These are phyloP conservation scores for Pachypeltis micranthus DNA, from an alignment of 1,140 invertebrate species.

Conservation along the genomic window DNA sequence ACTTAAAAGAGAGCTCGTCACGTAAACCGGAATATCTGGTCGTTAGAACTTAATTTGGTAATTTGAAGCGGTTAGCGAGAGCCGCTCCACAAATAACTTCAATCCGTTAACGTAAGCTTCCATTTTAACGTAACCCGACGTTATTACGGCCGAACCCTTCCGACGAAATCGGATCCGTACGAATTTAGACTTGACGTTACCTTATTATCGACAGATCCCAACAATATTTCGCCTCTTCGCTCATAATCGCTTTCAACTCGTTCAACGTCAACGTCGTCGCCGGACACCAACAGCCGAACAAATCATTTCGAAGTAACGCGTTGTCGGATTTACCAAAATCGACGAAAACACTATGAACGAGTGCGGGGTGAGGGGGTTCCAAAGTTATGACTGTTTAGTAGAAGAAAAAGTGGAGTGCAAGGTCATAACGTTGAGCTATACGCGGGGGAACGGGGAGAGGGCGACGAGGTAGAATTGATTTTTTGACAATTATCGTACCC, in stretches of 20 bases:
- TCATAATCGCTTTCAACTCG: neutral
- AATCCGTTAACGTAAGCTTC: too few relatives aligned
- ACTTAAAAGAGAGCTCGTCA: too few relatives aligned
- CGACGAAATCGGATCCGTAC: too few relatives aligned
- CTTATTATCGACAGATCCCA: neutral
- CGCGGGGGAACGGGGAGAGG: neutral
- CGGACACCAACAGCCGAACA: neutral
- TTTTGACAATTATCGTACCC: neutral
- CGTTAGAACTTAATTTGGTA: too few relatives aligned
- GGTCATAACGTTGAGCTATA: neutral
- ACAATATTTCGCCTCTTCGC: neutral
- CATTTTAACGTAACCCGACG: too few relatives aligned
- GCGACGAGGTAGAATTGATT: neutral
- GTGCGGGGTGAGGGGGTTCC: neutral
- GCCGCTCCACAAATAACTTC: too few relatives aligned
- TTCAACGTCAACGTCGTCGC: neutral
- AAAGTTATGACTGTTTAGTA: neutral
- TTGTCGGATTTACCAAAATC: neutral
- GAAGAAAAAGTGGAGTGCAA: slow-evolving; percentile 1
- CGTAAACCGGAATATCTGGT: too few relatives aligned
- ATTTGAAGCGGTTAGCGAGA: too few relatives aligned
- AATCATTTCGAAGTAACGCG: neutral
- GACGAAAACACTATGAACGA: neutral
- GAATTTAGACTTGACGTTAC: neutral
- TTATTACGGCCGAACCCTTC: too few relatives aligned